A percentile compares a stretch with the other conserved stretches of the same genome.
These are phyloP conservation scores for Geotrupes spiniger DNA, from an alignment of 2,888 invertebrate genomes.

Conservation along the genomic window DNA sequence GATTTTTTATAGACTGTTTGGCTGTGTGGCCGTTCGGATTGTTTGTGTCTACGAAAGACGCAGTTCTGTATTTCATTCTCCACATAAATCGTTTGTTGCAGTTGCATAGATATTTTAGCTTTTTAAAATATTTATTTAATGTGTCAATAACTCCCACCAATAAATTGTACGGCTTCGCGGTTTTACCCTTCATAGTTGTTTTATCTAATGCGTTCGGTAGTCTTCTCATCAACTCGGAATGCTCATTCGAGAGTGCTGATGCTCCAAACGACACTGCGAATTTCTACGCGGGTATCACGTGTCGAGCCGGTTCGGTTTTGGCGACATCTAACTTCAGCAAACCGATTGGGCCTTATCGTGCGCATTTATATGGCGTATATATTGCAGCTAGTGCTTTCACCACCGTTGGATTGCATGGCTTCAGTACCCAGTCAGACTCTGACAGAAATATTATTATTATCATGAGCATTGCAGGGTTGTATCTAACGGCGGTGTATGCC, in stretches of 20 bases:
- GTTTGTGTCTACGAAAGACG: constrained; percentile 11
- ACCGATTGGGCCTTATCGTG: constrained; percentile 11
- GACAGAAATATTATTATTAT: no score
- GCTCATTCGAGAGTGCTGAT: constrained; percentile 4
- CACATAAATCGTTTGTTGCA: constrained; percentile 27
- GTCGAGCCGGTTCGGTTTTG: constrained; percentile 7
- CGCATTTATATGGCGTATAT: constrained; percentile 15
- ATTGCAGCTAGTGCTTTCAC: constrained; percentile 15
- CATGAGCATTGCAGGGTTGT: no score
- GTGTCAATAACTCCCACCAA: constrained; percentile 19
- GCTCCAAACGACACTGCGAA: background rate
- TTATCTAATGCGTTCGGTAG: constrained; percentile 20
- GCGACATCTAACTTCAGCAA: constrained; percentile 9
- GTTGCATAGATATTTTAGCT: constrained; percentile 23
- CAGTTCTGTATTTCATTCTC: constrained; percentile 15
- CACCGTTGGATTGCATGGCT: constrained; percentile 20
- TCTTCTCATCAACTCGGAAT: constrained; percentile 14
- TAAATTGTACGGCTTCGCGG: constrained; percentile 18
- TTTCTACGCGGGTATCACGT: constrained; percentile 7
- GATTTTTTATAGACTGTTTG: constrained; percentile 50
- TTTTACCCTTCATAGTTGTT: constrained; percentile 20
- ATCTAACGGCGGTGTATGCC: no score
- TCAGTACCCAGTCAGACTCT: background rate
- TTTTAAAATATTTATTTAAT: constrained; percentile 18
- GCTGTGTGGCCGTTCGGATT: constrained; percentile 50